Evolutionary conservation across 2,888 invertebrate species (phyloP).

Genomic region (Eugnorisma glareosa): DNA sequence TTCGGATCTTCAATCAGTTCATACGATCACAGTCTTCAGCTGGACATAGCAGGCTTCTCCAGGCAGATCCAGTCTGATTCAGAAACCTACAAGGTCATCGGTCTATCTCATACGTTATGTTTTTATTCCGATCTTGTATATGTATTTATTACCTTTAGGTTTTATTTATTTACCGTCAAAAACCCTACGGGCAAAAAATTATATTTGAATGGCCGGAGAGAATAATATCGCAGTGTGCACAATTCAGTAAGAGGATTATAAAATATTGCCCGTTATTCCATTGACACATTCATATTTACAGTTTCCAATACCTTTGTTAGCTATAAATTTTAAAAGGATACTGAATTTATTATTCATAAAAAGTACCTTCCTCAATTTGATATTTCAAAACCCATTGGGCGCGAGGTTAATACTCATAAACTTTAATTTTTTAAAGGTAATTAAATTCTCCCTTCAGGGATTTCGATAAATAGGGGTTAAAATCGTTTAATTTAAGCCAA

Average conservation of each 20-base stretch:
- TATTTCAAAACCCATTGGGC: conserved; percentile 10
- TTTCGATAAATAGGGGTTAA: conserved; percentile 55
- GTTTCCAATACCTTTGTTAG: conserved; percentile 23
- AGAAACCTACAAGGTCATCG: background rate
- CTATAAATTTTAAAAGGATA: background rate
- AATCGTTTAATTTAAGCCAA: conserved; percentile 41
- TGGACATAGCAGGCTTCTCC: background rate
- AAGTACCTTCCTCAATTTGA: background rate
- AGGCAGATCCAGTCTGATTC: background rate
- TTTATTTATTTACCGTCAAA: conserved; percentile 5
- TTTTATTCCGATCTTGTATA: background rate
- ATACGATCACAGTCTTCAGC: background rate
- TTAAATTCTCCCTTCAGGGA: conserved; percentile 34
- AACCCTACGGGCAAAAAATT: background rate
- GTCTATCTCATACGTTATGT: background rate
- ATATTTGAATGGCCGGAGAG: conserved; percentile 17
- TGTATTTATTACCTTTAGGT: background rate
- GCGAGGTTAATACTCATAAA: background rate
- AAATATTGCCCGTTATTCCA: conserved; percentile 45
- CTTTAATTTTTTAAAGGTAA: conserved; percentile 32
- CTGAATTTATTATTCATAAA: conserved; percentile 10
- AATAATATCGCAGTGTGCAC: conserved; percentile 42
- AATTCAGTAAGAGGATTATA: conserved; percentile 57
- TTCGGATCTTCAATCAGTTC: background rate
- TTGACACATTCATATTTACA: conserved; percentile 30